Evolutionary conservation across 2,888 invertebrate genomes (phyloP), one percentile per base, ranked within the genome.

Genomic region (Parnassius apollo): DNA sequence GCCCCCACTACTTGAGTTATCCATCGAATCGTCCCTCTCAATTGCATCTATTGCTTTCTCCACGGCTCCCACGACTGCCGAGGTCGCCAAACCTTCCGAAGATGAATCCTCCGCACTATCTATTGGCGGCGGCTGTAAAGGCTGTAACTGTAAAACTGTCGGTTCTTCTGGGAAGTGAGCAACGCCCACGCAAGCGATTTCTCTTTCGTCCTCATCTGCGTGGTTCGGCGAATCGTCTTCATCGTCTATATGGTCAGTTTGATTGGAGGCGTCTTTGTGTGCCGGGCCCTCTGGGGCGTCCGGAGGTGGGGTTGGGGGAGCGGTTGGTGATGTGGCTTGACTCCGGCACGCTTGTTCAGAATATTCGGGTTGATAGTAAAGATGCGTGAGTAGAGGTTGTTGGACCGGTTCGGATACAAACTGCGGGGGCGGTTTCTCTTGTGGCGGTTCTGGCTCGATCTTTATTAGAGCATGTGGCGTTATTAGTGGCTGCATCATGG

Each of bases 261-360:
- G 96, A 77, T 96, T 96, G 59, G 96, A 96, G 0, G 96, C 96
- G 75, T 96, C 96, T 78, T 94, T 83, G 51, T 90, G 96, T n/a
- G 95, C 96, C 45, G 94, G 94, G 3, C 92, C 88, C 66, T 94
- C 94, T 1, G 93, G 89, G 2, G 86, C 86, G 65, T 92, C 91
- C 64, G 93, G 92, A 13, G 93, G 89, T 25, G 90, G 86, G 42
- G 93, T 88, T 1, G 91, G 86, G 0, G 93, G 91, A 1, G 94
- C 93, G 0, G 93, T 94, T 0, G 95, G 95, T 0, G 95, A 95
- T 22, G 94, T 88, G 3, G 90, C 90, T 67, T 88, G 90, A 70
- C 89, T 88, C 64, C 94, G 93, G 65, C 93, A 93, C 0, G 89
- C 91, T 59, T 86, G 86, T 18, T 91, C 87, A 22, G 82, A 70